Evolutionary conservation across 1,140 invertebrate species (phyloP).

Genomic region (Neodiprion lecontei): DNA sequence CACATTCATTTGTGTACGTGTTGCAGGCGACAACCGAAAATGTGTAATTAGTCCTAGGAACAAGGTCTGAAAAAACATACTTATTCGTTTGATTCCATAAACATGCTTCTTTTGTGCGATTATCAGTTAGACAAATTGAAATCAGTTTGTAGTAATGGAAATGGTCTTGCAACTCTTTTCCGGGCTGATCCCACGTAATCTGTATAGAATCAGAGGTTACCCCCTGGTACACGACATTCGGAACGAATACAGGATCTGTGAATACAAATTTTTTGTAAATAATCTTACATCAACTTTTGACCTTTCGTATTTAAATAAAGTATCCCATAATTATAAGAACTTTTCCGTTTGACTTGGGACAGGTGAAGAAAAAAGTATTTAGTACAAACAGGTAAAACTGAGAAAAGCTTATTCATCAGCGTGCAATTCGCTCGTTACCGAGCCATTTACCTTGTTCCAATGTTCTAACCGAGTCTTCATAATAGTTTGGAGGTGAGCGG

Average conservation of each 20-base stretch:
- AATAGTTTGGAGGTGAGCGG: slow-evolving; percentile 56
- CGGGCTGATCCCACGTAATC: slow-evolving; percentile 76
- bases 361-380: slow-evolving; percentile 9
- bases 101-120: slow-evolving; percentile 66
- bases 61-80: slow-evolving; percentile 79
- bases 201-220: slow-evolving; percentile 80
- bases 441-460: slow-evolving; percentile 61
- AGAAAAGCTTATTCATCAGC: too few species aligned
- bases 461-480: slow-evolving; percentile 66
- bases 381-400: neutral
- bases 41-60: slow-evolving; percentile 78
- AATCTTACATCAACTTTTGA: slow-evolving; percentile 13
- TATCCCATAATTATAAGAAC: too few species aligned
- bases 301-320: neutral
- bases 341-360: too few species aligned
- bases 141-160: slow-evolving; percentile 80
- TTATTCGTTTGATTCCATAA: slow-evolving; percentile 70
- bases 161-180: slow-evolving; percentile 70
- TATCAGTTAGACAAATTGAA: slow-evolving; percentile 63
- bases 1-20: slow-evolving; percentile 76
- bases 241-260: slow-evolving; percentile 78
- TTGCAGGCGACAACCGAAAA: slow-evolving; percentile 81
- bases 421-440: too few species aligned
- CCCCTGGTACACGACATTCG: slow-evolving; percentile 78
- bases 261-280: slow-evolving; percentile 22